Conservation (phyloP, 2,888 invertebrate species). For the Aspidiotus rigidus region DNA sequence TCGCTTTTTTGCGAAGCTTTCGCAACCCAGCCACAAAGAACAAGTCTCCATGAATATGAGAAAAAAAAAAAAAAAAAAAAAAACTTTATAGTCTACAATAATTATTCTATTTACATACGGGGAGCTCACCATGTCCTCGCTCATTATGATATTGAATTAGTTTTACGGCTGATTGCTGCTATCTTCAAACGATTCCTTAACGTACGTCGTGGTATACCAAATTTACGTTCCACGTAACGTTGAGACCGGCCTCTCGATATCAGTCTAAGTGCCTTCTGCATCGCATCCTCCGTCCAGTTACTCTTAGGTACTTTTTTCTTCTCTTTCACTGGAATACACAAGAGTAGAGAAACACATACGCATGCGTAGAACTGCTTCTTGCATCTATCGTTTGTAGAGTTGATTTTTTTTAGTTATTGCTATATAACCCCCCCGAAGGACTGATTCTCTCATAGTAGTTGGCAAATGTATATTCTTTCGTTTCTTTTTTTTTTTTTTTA, state of each 20-base stretch:
- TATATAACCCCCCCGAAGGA: too few relatives aligned
- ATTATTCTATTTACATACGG: neutral
- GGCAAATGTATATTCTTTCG: too few relatives aligned
- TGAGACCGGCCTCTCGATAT: slow-evolving; percentile 30
- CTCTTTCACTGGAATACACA: slow-evolving; percentile 27
- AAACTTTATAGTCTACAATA: neutral
- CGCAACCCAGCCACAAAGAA: slow-evolving; percentile 2
- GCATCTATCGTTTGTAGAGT: too few relatives aligned
- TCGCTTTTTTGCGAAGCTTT: neutral
- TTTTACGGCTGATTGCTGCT: slow-evolving; percentile 15
- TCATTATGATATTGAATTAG: slow-evolving; percentile 11
- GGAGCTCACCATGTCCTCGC: slow-evolving; percentile 20
- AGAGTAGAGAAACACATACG: neutral
- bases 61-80: slow-evolving; percentile 12
- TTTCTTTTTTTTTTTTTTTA: too few relatives aligned
- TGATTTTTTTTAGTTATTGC: too few relatives aligned
- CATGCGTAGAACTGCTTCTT: too few relatives aligned
- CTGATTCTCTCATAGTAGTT: too few relatives aligned
- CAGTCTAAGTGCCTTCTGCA: slow-evolving; percentile 29
- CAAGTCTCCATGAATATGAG: slow-evolving; percentile 3
- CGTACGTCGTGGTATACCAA: slow-evolving; percentile 27
- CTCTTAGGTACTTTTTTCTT: slow-evolving; percentile 30
- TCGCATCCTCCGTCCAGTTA: slow-evolving; percentile 31
- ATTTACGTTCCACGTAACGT: slow-evolving; percentile 29
- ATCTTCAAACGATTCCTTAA: slow-evolving; percentile 29